Evolutionary conservation across 2,113 vertebrate species (phyloP).

Genomic region (Columba janthina): DNA sequence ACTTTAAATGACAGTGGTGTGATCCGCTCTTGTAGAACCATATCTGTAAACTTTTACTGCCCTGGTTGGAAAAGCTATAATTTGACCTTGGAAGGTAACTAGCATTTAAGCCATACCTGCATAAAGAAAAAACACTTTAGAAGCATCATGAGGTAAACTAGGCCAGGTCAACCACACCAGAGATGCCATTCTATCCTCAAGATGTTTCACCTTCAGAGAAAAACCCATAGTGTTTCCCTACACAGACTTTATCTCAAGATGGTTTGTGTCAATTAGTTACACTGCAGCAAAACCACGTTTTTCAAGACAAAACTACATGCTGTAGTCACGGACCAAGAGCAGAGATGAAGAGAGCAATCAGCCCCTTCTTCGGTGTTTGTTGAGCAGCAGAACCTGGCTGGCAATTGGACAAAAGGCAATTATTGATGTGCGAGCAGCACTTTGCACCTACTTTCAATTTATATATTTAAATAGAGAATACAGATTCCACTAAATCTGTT

Average conservation of each 20-base stretch:
- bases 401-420: not conserved
- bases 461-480: constrained; percentile 39
- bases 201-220: not conserved
- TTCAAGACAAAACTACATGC: not conserved
- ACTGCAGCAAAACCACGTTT: not conserved
- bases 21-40: not conserved
- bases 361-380: not conserved
- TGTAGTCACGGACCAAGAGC: not conserved
- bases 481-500: not conserved
- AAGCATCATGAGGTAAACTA: not conserved
- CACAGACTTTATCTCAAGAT: not conserved
- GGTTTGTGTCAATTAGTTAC: not conserved
- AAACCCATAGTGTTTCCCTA: not conserved
- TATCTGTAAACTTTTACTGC: not conserved
- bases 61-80: not conserved
- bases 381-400: not conserved
- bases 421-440: constrained; percentile 8
- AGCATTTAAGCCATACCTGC: not conserved
- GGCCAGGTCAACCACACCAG: not conserved
- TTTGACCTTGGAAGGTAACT: not conserved
- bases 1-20: not conserved
- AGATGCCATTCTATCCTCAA: not conserved
- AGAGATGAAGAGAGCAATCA: not conserved
- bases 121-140: not conserved
- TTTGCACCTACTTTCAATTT: constrained; percentile 8